Evolutionary conservation across 53 echinoderm and acorn worm genomes (phyloP), one percentile per base, ranked within the genome.

Genomic region (Hippasteria phrygiana): DNA sequence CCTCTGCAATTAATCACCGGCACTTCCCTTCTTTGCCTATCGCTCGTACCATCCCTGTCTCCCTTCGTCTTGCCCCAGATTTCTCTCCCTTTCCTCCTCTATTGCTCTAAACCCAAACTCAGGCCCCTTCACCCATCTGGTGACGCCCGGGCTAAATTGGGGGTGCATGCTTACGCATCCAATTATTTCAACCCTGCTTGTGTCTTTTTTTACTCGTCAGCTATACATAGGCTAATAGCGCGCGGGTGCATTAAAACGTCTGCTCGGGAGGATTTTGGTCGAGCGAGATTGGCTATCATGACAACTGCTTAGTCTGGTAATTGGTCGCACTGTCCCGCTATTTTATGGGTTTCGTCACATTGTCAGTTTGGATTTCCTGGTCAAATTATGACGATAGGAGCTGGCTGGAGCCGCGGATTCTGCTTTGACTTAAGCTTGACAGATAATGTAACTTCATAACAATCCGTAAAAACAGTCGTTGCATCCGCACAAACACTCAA

Each of bases 1-100:
- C 33, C 82, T 39, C 65, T 14, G 64, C 47, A 82, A 82, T 82
- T 82, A 82, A 82, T 82, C 82, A 82, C 31, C 73, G 35, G 42
- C 66, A 63, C 82, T 45, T 82, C 71, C 69, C 51, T 31, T 83
- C 83, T 47, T 47, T 62, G 3, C 22, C 41, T 73, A 1, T 28
- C 16, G 2, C 12, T 32, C 34, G 28, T 26, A 14, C 56, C 55
- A 5, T 55, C 78, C 12, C 56, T 48, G 18, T 39, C 56, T 78
- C 81, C 13, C 63, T 41, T 48, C 75, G 20, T 48, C 75, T 46
- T 42, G 43, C 5, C 42, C 41, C 35, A 41, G 73, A 41, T 47
- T 48, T 22, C 32, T 11, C 28, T 8, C 24, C 50, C 47, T 47
- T 31, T 26, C 48, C 47, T 32, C 50, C 11, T 46, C 46, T 50